Evolutionary conservation across 1,140 invertebrate species (phyloP), one percentile per base, ranked within the genome.

Genomic region (Triops cancriformis): DNA sequence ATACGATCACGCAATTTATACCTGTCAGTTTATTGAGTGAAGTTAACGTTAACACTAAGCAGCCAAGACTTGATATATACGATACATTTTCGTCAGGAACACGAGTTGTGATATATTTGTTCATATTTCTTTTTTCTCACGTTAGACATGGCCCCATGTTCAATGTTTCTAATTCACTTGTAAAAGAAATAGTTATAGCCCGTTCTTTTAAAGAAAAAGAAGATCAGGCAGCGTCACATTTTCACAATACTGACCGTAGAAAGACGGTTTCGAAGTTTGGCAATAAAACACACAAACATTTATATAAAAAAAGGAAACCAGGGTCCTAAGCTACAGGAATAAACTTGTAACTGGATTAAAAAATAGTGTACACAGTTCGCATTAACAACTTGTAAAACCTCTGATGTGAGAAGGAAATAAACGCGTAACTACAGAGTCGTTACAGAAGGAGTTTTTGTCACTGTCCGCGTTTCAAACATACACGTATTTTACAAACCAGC

Each of bases 131-230:
- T 64, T 14, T 3, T 64, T 14, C 18, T 64, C 14, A n/a, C 51
- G 51, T 64, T 64, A 64, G 23, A 18, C 51, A 64, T 64, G 51
- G 51, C 51, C 51, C 51, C 51, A 64, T 64, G 31, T 64, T 64
- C 51, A 64, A 64, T 12, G 51, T 18, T 64, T 18, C 51, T 64
- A 64, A 64, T 18, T 64, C 51, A 64, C 51, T 18, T 64, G 51
- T 64, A 64, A 64, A 64, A 10, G 10, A 64, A 64, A 64, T 64
- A 18, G 23, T 64, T 64, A 64, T 23, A 14, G 51, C 51, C 51
- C 51, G 10, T n/a, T 23, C 23, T 64, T 64, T 64, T 37, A 2
- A 37, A 37, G 31, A 37, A 37, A 37, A 37, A 37, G 31, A 23
- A 23, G 10, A 64, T 23, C 14, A 14, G 51, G 51, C 18, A 64